Evolutionary conservation across 1,140 invertebrate species (phyloP), one percentile per base, ranked within the genome.

Genomic region (Dendrolimus kikuchii): DNA sequence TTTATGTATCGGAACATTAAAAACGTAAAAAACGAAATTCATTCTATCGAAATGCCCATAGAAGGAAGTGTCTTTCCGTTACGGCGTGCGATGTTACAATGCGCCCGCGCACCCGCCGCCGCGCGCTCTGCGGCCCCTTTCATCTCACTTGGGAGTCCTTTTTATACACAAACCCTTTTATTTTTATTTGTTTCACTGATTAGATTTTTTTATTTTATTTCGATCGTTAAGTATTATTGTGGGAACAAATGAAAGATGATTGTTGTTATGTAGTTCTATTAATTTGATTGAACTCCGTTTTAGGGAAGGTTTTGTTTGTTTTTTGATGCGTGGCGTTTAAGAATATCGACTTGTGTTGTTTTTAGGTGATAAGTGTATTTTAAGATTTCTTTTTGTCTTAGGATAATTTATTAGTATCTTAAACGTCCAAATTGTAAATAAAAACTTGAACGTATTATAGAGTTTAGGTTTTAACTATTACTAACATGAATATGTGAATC

Each of bases 91-190:
- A 48, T 37, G 23, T 48, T 37, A 48, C 1, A 8, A 48, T 48
- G 46, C 46, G 5, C 7, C 6, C 36, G 37, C 23, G 37, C 46
- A 48, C 46, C 46, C 46, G 46, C 5, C 5, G 7, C 6, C 6
- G 45, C 7, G 10, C 45, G 7, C 46, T 6, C 23, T 6, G 36
- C 6, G 7, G 46, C 7, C 10, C 3, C 46, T 48, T 48, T 48
- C 46, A 48, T 48, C 46, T 48, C 46, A 6, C 46, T n/a, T 6
- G 46, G 44, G 7, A 48, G 46, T 48, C 46, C 46, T 48, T 48
- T 38, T 5, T 6, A 38, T 42, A 23, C 23, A 42, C 6, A 7
- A 42, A 42, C 41, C 41, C n/a, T 42, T 42, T 7, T 42, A 7
- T 23, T 23, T 23, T 37, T 23, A 38, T 38, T 38, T 48, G 23